phyloP scores from a whole-genome alignment of 2,797 vertebrate genomes.

The Platyrinchus mystaceus region DNA sequence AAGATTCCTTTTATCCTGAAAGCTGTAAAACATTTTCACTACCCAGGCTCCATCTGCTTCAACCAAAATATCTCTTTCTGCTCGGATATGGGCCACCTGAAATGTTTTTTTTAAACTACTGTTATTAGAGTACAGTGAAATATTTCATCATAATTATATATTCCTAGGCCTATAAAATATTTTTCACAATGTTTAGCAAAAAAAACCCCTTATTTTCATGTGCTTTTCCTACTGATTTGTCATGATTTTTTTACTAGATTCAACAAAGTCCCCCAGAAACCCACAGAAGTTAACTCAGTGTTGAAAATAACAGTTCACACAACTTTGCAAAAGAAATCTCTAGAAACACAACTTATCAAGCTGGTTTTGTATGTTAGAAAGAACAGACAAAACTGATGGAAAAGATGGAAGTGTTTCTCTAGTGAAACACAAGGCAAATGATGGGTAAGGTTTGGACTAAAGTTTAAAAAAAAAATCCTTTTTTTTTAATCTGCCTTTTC shows the following conservation, averaged over 20 bases:
- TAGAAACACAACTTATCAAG: neutral
- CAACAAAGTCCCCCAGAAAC: neutral
- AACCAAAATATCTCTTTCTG: constrained; percentile 96
- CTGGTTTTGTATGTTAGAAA: neutral
- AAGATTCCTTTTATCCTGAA: constrained; percentile 98
- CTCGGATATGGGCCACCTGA: constrained; percentile 96
- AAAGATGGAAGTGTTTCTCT: neutral
- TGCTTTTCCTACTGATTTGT: neutral
- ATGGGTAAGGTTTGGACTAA: neutral
- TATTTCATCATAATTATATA: neutral
- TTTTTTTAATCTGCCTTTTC: neutral
- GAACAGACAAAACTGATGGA: neutral
- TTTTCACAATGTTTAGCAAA: neutral
- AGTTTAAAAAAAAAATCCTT: neutral
- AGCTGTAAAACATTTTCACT: constrained; percentile 99
- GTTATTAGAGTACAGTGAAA: neutral
- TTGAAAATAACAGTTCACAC: neutral
- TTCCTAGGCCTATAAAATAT: neutral
- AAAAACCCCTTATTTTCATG: neutral
- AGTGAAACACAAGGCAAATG: neutral
- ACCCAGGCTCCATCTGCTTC: constrained; percentile 98
- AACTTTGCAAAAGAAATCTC: neutral
- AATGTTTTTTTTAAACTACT: neutral
- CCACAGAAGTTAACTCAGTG: neutral
- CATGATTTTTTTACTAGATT: neutral